Evolutionary conservation across 1,140 invertebrate genomes (phyloP).

Genomic region (Cyphomyrmex costatus): DNA sequence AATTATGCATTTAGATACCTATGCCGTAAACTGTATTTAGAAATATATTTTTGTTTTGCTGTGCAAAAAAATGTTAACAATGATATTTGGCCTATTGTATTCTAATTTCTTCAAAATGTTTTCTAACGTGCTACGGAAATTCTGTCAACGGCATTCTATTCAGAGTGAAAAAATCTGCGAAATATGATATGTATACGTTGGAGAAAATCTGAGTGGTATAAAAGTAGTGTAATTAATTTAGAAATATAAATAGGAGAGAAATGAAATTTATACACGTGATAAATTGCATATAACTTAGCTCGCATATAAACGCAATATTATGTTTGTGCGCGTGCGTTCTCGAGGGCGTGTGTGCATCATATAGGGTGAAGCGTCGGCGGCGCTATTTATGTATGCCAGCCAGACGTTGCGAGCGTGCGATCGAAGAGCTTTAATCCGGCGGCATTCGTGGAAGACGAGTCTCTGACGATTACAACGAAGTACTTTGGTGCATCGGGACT

Average conservation of each 20-base stretch:
- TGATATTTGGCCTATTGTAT: too few species aligned
- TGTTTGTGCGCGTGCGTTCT: neutral
- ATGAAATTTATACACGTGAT: neutral
- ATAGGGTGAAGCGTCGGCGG: constrained; percentile 24
- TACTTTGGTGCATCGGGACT: constrained; percentile 57
- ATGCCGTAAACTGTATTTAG: too few species aligned
- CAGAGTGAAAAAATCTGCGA: too few species aligned
- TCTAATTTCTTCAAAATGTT: too few species aligned
- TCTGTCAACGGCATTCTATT: too few species aligned
- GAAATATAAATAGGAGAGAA: neutral
- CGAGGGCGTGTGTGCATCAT: neutral
- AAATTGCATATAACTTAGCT: too few species aligned
- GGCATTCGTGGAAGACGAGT: constrained; percentile 67
- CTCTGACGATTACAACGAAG: constrained; percentile 65
- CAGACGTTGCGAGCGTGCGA: constrained; percentile 41
- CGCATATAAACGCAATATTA: neutral
- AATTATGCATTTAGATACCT: too few species aligned
- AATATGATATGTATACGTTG: too few species aligned
- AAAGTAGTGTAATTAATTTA: neutral
- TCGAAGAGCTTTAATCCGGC: constrained; percentile 61
- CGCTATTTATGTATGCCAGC: constrained; percentile 31
- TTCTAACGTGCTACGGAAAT: too few species aligned
- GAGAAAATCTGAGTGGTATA: too few species aligned
- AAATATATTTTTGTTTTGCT: too few species aligned
- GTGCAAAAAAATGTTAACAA: too few species aligned